Percentiles rank a stretch among this genome's conserved stretches.
phyloP scores from a whole-genome alignment of 2,888 invertebrate species.

The Chironomus tentans region DNA sequence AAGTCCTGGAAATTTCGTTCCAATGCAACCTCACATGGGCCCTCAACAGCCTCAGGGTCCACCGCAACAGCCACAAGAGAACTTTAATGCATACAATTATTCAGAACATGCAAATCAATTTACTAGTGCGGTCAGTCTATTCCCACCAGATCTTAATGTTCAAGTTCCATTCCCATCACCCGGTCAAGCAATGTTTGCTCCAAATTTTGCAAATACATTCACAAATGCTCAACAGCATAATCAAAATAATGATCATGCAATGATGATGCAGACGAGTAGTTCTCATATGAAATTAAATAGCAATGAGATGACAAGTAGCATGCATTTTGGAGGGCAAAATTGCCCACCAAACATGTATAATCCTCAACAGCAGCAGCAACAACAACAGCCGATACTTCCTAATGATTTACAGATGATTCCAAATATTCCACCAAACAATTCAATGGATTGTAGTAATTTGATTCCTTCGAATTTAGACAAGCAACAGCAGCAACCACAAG shows the following conservation, averaged over 20 bases:
- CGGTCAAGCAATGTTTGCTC: slow-evolving; percentile 54
- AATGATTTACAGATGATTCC: slow-evolving; percentile 41
- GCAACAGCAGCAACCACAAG: not conserved
- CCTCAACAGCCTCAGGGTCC: slow-evolving; percentile 39
- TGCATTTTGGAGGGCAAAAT: slow-evolving; percentile 13
- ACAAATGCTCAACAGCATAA: slow-evolving; percentile 15
- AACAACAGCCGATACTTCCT: not conserved
- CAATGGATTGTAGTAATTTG: not conserved
- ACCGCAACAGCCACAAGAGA: slow-evolving; percentile 41
- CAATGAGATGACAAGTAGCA: not conserved
- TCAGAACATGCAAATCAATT: slow-evolving; percentile 42
- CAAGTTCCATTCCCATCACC: slow-evolving; percentile 60
- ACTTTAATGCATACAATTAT: slow-evolving; percentile 21
- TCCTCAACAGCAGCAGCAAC: slow-evolving; percentile 28
- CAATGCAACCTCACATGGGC: slow-evolving; percentile 45
- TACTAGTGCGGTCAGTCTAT: slow-evolving; percentile 51
- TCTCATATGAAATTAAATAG: slow-evolving; percentile 40
- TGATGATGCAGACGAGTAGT: slow-evolving; percentile 45
- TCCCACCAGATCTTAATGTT: slow-evolving; percentile 50
- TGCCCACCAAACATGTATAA: not conserved
- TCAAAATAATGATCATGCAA: slow-evolving; percentile 33
- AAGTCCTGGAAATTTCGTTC: slow-evolving; percentile 38
- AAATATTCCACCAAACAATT: slow-evolving; percentile 30
- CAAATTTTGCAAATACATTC: slow-evolving; percentile 48
- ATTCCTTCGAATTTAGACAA: not conserved